A percentile compares a stretch with the other conserved stretches of the same genome.
These are phyloP conservation scores for Centroberyx gerrardi DNA, from an alignment of 2,797 vertebrate species.

Conservation along the genomic window DNA sequence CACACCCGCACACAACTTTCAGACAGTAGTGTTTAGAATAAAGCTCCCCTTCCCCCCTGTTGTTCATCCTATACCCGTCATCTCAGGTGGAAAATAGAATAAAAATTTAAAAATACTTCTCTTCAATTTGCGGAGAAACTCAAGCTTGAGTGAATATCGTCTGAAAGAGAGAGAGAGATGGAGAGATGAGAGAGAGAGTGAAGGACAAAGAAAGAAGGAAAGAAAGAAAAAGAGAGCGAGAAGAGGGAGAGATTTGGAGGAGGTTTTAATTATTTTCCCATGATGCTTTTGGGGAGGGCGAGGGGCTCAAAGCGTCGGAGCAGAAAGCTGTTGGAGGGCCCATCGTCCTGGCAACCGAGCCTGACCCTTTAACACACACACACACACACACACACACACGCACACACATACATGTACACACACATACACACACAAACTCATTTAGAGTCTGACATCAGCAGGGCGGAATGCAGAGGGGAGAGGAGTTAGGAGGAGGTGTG, in stretches of 20 bases:
- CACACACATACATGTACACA: conserved; percentile 33
- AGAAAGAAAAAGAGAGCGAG: conserved; percentile 49
- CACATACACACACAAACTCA: conserved; percentile 68
- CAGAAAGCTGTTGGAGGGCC: conserved; percentile 94
- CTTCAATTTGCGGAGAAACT: conserved; percentile 70
- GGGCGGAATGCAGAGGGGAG: conserved; percentile 86
- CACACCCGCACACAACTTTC: not conserved
- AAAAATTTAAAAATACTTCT: conserved; percentile 73
- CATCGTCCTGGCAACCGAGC: conserved; percentile 93
- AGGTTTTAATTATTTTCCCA: conserved; percentile 99
- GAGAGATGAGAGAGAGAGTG: conserved; percentile 36
- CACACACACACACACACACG: conserved; percentile 23
- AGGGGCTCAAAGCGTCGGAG: conserved; percentile 92
- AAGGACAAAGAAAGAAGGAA: conserved; percentile 58
- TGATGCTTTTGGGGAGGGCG: conserved; percentile 94
- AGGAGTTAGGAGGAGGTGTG: not conserved
- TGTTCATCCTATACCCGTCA: conserved; percentile 43
- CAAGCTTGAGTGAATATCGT: conserved; percentile 75
- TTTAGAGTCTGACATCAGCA: conserved; percentile 96
- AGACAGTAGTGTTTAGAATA: conserved; percentile 37
- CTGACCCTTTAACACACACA: conserved; percentile 86
- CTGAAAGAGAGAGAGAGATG: conserved; percentile 53
- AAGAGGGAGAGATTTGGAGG: conserved; percentile 87
- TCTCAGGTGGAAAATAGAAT: conserved; percentile 76
- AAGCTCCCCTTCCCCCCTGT: conserved; percentile 19